A percentile compares a stretch with the other conserved stretches of the same genome.
phyloP scores from a whole-genome alignment of 2,113 vertebrate species.

The Lamprotornis superbus region DNA sequence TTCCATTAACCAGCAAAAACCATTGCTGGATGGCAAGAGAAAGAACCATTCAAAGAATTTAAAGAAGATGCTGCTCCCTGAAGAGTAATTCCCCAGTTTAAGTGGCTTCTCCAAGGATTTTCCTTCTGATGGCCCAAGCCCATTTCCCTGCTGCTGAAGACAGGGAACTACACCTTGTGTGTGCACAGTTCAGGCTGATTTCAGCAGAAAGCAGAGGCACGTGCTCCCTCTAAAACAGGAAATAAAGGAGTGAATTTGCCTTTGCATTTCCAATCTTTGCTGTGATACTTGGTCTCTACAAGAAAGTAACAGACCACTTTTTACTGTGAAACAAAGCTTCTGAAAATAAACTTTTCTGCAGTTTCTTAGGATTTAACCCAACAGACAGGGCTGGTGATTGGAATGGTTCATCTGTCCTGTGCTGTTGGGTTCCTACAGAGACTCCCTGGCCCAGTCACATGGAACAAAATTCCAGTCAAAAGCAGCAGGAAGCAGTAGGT shows the following conservation, averaged over 20 bases:
- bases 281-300: neutral
- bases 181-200: neutral
- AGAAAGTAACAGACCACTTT: neutral
- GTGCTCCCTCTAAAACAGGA: neutral
- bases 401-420: neutral
- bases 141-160: neutral
- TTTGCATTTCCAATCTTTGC: neutral
- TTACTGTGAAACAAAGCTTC: neutral
- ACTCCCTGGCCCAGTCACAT: neutral
- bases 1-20: neutral
- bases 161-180: too few species aligned
- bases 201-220: neutral
- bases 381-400: neutral
- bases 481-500: accelerated
- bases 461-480: neutral
- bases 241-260: neutral
- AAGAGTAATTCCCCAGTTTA: neutral
- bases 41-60: accelerated
- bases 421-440: neutral
- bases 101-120: neutral
- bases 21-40: neutral
- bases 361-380: neutral
- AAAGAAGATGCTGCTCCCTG: neutral
- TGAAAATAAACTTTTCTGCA: neutral
- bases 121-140: neutral